Evolutionary conservation across 2,888 invertebrate species (phyloP).

Genomic region (Drosophila niveifrons): DNA sequence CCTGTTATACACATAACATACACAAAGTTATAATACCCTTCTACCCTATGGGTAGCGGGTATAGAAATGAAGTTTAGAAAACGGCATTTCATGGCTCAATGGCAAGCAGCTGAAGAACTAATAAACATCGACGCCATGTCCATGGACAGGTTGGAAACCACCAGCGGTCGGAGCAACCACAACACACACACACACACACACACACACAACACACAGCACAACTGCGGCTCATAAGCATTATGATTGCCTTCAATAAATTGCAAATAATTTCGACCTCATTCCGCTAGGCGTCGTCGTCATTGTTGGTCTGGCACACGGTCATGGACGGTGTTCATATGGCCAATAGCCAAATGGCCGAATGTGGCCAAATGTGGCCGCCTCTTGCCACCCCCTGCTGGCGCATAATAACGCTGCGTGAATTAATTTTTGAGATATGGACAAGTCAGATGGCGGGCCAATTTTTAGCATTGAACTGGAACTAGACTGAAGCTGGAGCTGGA

Average conservation of each 20-base stretch:
- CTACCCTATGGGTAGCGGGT: no score
- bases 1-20: no score
- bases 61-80: conserved; percentile 41
- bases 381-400: conserved; percentile 34
- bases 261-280: conserved; percentile 83
- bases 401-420: conserved; percentile 76
- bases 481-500: neutral
- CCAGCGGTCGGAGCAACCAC: conserved; percentile 30
- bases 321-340: conserved; percentile 64
- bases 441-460: conserved; percentile 44
- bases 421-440: conserved; percentile 69
- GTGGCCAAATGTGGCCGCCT: neutral
- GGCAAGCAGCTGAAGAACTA: conserved; percentile 72
- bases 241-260: conserved; percentile 83
- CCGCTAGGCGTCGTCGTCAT: conserved; percentile 62
- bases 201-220: conserved; percentile 19
- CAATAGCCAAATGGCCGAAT: conserved; percentile 23
- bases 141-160: conserved; percentile 52
- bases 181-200: neutral
- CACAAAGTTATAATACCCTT: no score
- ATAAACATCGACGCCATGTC: conserved; percentile 66
- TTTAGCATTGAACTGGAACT: conserved; percentile 33
- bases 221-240: conserved; percentile 77
- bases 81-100: conserved; percentile 76
- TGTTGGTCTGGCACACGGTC: conserved; percentile 73